Evolutionary conservation across 2,888 invertebrate genomes (phyloP).

Genomic region (Watsonalla binaria): DNA sequence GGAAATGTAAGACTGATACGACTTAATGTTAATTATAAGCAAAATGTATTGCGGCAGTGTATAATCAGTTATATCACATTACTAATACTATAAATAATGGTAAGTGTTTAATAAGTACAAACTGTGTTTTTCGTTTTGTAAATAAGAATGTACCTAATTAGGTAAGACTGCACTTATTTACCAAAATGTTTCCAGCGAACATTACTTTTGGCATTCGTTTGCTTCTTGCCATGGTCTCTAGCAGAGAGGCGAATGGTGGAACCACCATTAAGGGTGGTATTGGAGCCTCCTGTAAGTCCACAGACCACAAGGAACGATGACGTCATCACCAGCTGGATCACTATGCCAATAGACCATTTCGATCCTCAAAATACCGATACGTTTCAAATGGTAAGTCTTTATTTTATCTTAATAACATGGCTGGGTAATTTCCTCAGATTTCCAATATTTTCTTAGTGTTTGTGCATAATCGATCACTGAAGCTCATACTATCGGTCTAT

Average conservation of each 20-base stretch:
- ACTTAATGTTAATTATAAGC: not conserved
- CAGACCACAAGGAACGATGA: constrained; percentile 24
- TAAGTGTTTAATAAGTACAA: constrained; percentile 7
- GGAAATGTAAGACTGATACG: constrained; percentile 6
- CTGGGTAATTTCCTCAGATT: no score
- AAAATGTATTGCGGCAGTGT: not conserved
- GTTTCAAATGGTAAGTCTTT: constrained; percentile 72
- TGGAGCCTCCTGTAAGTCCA: constrained; percentile 58
- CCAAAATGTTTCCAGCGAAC: constrained; percentile 30
- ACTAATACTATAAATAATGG: constrained; percentile 15
- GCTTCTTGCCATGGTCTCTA: constrained; percentile 28
- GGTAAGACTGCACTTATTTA: not conserved
- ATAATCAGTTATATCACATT: not conserved
- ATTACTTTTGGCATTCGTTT: constrained; percentile 18
- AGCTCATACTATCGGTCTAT: no score
- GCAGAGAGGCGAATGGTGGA: constrained; percentile 35
- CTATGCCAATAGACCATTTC: constrained; percentile 79
- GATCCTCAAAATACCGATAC: constrained; percentile 68
- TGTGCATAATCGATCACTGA: no score
- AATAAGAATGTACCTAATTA: constrained; percentile 1
- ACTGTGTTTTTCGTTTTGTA: no score
- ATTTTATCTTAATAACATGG: no score
- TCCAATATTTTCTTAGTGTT: no score
- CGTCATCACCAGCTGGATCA: constrained; percentile 63
- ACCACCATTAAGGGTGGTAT: constrained; percentile 51